Conservation (phyloP, 2,113 vertebrate genomes). For the Planiliza haematocheilus region DNA sequence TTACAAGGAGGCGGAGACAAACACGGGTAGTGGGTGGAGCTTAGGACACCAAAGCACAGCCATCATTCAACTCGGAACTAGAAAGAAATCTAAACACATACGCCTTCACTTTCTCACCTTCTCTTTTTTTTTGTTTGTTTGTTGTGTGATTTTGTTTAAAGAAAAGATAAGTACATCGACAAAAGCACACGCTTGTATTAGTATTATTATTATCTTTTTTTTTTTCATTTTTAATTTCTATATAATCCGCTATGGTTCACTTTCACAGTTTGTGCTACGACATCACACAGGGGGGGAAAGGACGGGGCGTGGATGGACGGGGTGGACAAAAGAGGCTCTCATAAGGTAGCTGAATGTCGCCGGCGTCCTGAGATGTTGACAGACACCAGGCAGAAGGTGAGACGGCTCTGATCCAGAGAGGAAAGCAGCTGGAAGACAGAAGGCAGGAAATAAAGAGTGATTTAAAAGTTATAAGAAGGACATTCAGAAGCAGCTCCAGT, state of each 20-base stretch:
- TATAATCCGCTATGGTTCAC: conserved; percentile 88
- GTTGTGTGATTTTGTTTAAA: conserved; percentile 81
- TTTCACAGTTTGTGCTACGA: conserved; percentile 98
- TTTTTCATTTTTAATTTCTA: conserved; percentile 42
- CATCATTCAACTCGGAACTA: conserved; percentile 90
- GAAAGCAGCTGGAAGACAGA: conserved; percentile 56
- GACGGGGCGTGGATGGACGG: conserved; percentile 78
- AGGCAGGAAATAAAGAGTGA: conserved; percentile 32
- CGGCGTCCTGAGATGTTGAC: conserved; percentile 84
- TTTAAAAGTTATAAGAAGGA: conserved; percentile 15
- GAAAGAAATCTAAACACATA: conserved; percentile 87
- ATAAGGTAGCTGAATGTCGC: conserved; percentile 83
- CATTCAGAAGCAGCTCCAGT: too few species aligned
- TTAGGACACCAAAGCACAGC: conserved; percentile 89
- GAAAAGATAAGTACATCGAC: conserved; percentile 91
- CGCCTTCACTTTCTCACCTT: conserved; percentile 60
- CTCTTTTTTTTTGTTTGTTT: conserved; percentile 61
- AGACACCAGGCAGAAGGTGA: conserved; percentile 84
- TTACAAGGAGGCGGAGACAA: conserved; percentile 37
- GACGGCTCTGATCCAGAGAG: conserved; percentile 70
- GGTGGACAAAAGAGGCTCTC: conserved; percentile 81
- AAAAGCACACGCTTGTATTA: conserved; percentile 86
- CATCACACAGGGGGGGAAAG: conserved; percentile 84
- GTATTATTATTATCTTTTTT: conserved; percentile 34
- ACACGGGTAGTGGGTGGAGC: conserved; percentile 77